phyloP scores from a whole-genome alignment of 2,888 invertebrate species.

The Liodrosophila aerea region DNA sequence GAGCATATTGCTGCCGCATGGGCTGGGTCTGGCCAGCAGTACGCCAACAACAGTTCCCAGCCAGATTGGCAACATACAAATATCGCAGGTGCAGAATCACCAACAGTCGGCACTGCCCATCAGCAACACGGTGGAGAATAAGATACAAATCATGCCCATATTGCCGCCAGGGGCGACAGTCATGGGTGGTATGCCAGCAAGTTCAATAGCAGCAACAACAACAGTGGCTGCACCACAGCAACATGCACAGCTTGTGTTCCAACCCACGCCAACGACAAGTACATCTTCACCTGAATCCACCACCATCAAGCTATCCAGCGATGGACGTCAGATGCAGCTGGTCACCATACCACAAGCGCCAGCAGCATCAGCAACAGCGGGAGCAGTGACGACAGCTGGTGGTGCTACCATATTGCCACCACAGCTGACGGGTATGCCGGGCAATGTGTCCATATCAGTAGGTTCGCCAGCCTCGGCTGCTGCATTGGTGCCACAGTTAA shows the following conservation, averaged over 20 bases:
- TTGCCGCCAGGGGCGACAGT: conserved; percentile 72
- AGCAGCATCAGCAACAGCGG: conserved; percentile 21
- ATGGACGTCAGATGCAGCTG: conserved; percentile 77
- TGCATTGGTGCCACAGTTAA: conserved; percentile 84
- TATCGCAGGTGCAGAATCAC: conserved; percentile 81
- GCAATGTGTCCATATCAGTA: conserved; percentile 77
- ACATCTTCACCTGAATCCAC: conserved; percentile 44
- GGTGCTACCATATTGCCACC: conserved; percentile 65
- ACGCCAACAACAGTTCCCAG: conserved; percentile 81
- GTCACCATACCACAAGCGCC: conserved; percentile 64
- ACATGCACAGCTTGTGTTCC: conserved; percentile 55
- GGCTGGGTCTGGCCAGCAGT: conserved; percentile 38
- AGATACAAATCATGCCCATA: conserved; percentile 83
- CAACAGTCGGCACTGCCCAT: conserved; percentile 66
- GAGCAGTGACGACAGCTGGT: conserved; percentile 49
- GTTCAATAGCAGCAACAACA: conserved; percentile 25
- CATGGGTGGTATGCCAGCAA: conserved; percentile 60
- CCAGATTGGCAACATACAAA: conserved; percentile 83
- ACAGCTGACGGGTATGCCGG: conserved; percentile 69
- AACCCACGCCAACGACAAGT: conserved; percentile 42
- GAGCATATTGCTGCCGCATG: conserved; percentile 54
- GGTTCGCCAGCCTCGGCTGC: conserved; percentile 80
- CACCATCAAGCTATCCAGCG: conserved; percentile 66
- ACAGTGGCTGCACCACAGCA: conserved; percentile 16
- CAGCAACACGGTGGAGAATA: conserved; percentile 81